Percentiles rank a stretch among this genome's conserved stretches.
Conservation (phyloP, 92 coral and sea anemone genomes). For the Epizoanthus illoricatus region DNA sequence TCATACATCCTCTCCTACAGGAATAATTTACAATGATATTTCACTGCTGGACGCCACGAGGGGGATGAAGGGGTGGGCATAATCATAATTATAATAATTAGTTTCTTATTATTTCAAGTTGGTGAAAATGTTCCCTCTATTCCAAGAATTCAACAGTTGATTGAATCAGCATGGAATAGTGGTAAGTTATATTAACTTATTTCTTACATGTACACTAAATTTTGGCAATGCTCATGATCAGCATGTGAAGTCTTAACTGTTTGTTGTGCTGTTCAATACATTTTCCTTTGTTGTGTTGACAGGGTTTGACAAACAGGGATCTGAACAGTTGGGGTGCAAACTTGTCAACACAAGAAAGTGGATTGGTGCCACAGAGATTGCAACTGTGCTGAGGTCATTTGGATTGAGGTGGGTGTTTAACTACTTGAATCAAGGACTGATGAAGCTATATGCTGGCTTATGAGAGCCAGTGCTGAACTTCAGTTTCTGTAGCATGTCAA, state of each 20-base stretch:
- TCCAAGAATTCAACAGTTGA: conserved; percentile 85
- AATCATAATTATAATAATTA: neutral
- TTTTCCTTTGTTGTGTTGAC: neutral
- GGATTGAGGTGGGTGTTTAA: conserved; percentile 69
- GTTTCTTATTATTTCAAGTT: conserved; percentile 50
- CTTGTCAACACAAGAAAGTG: conserved; percentile 84
- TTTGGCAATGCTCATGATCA: too few species aligned
- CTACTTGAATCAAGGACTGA: too few species aligned
- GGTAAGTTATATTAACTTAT: conserved; percentile 48
- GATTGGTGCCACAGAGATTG: conserved; percentile 98
- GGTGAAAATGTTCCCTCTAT: conserved; percentile 93
- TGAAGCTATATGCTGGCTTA: too few species aligned
- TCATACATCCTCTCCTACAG: too few species aligned
- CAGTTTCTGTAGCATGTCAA: too few species aligned
- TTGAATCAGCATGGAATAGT: conserved; percentile 87
- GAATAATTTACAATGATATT: too few species aligned
- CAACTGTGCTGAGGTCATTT: conserved; percentile 72
- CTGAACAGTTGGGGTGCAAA: conserved; percentile 91
- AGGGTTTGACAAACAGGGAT: conserved; percentile 96
- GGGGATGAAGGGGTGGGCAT: too few species aligned
- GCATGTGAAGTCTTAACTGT: neutral
- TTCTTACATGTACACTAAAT: too few species aligned
- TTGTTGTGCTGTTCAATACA: neutral
- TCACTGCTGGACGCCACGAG: too few species aligned
- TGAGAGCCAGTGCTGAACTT: too few species aligned